A percentile compares a stretch with the other conserved stretches of the same genome.
Conservation (phyloP, 2,113 vertebrate species). For the Rissa tridactyla region DNA sequence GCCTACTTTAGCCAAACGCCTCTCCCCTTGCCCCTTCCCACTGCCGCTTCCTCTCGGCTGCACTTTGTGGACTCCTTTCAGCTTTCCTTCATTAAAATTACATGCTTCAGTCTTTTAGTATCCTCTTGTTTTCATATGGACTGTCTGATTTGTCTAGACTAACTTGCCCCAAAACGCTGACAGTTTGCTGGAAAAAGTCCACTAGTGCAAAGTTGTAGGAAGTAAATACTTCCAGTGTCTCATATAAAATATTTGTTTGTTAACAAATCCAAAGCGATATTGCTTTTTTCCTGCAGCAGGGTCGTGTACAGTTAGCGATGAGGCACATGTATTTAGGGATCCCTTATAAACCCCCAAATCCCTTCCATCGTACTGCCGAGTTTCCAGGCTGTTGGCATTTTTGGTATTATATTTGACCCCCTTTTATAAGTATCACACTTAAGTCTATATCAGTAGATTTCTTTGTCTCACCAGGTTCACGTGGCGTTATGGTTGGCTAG, state of each 20-base stretch:
- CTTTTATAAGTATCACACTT: neutral
- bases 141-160: neutral
- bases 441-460: neutral
- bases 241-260: neutral
- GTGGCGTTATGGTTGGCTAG: neutral
- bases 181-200: neutral
- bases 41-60: neutral
- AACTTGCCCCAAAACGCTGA: neutral
- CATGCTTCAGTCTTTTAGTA: neutral
- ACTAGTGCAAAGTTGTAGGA: neutral
- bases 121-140: neutral
- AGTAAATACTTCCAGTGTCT: neutral
- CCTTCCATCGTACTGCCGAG: neutral
- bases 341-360: neutral
- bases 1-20: neutral
- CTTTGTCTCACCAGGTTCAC: accelerated
- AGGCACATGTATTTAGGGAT: neutral
- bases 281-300: neutral
- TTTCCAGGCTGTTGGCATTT: neutral
- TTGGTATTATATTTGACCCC: neutral
- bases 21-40: neutral
- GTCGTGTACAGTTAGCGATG: neutral
- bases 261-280: neutral
- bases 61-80: accelerated
- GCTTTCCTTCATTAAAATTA: neutral